These are phyloP conservation scores for Zophobas morio DNA, from an alignment of 1,140 invertebrate genomes.

Conservation along the genomic window DNA sequence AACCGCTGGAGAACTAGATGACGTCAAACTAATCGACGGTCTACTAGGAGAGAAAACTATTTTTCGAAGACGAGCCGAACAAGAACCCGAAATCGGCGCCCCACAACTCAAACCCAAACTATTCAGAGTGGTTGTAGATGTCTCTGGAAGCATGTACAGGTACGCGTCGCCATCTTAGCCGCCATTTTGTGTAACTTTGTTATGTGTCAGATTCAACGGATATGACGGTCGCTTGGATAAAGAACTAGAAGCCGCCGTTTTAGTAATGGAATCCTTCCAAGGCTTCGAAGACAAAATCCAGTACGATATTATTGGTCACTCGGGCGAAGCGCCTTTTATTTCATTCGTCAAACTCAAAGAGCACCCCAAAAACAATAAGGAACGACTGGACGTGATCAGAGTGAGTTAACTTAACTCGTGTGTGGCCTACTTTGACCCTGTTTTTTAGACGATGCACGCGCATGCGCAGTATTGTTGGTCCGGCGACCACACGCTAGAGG, in stretches of 20 bases:
- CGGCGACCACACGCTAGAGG: conserved; percentile 92
- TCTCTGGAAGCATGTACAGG: conserved; percentile 97
- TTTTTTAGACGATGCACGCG: conserved; percentile 88
- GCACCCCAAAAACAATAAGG: conserved; percentile 90
- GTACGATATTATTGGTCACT: conserved; percentile 96
- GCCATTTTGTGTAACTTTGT: neutral
- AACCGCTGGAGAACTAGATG: conserved; percentile 95
- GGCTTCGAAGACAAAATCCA: conserved; percentile 91
- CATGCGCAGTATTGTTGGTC: conserved; percentile 94
- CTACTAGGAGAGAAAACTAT: conserved; percentile 94
- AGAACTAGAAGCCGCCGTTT: conserved; percentile 91
- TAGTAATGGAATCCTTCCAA: conserved; percentile 95
- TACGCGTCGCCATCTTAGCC: conserved; percentile 59
- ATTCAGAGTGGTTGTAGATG: conserved; percentile 91
- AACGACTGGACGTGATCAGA: conserved; percentile 84
- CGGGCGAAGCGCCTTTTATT: conserved; percentile 88
- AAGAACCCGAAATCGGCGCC: conserved; percentile 87
- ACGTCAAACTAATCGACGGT: conserved; percentile 96
- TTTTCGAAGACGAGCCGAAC: conserved; percentile 86
- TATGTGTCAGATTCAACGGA: conserved; percentile 82
- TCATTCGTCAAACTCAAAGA: conserved; percentile 80
- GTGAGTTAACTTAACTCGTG: conserved; percentile 64
- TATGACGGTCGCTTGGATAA: conserved; percentile 94
- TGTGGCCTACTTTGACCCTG: conserved; percentile 22
- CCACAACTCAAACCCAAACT: conserved; percentile 91